Conservation (phyloP, 2,797 vertebrate genomes). For the Orientallactaga sibirica region DNA sequence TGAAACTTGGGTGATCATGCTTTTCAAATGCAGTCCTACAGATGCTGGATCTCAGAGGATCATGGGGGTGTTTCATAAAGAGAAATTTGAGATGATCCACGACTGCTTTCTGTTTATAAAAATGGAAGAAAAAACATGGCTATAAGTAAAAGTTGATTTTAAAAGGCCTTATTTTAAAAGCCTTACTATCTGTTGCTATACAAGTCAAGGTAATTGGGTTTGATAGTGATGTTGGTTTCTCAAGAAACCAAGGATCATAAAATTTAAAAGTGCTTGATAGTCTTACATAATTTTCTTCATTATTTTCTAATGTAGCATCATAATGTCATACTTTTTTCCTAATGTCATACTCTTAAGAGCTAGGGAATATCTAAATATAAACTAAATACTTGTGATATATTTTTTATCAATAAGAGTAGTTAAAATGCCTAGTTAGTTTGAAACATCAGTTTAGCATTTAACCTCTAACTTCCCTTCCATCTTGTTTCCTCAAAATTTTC, state of each 20-base stretch:
- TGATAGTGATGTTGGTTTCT: constrained; percentile 22
- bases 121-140: not conserved
- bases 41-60: constrained; percentile 36
- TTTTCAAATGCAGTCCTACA: constrained; percentile 46
- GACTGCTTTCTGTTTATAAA: constrained; percentile 53
- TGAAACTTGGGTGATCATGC: constrained; percentile 30
- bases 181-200: not conserved
- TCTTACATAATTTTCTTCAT: not conserved
- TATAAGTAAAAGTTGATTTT: constrained; percentile 37
- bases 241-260: constrained; percentile 17
- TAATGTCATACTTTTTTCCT: not conserved
- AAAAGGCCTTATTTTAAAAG: not conserved
- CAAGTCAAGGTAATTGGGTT: constrained; percentile 37
- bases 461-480: not conserved
- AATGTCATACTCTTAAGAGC: not conserved
- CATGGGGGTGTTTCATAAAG: constrained; percentile 13
- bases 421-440: constrained; percentile 42
- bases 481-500: not conserved
- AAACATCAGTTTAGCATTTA: constrained; percentile 48
- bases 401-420: constrained; percentile 31
- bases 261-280: not conserved
- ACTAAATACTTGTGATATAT: not conserved
- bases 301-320: not conserved
- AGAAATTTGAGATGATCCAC: constrained; percentile 35
- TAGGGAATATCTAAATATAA: constrained; percentile 12